A percentile compares a stretch with the other conserved stretches of the same genome.
phyloP scores from a whole-genome alignment of 2,113 vertebrate genomes.

The Ageneiosus marmoratus region DNA sequence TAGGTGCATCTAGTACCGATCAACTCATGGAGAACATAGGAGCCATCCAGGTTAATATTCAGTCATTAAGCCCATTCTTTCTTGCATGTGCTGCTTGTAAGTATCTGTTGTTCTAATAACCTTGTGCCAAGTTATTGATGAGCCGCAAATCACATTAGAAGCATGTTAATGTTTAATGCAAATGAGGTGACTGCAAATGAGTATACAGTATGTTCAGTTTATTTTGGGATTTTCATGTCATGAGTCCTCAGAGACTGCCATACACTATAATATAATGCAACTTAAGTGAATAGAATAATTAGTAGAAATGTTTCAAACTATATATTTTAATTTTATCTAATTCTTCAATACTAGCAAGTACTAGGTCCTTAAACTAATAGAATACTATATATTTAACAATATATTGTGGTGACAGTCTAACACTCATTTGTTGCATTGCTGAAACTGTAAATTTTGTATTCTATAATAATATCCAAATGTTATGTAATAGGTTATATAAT shows the following conservation, averaged over 20 bases:
- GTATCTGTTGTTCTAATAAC: background rate
- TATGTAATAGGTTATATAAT: background rate
- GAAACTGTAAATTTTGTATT: background rate
- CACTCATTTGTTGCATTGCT: background rate
- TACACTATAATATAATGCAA: background rate
- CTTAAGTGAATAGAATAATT: background rate
- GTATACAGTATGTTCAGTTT: background rate
- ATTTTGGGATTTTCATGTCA: background rate
- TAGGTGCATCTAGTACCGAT: conserved; percentile 83
- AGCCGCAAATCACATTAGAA: conserved; percentile 4
- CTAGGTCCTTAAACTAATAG: background rate
- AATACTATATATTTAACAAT: background rate
- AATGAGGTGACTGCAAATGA: background rate
- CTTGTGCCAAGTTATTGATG: background rate
- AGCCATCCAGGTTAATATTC: conserved; percentile 80
- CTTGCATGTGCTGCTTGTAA: background rate
- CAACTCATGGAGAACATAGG: conserved; percentile 89
- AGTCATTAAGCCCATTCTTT: background rate
- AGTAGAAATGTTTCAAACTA: background rate
- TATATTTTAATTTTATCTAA: background rate
- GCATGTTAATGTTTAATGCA: conserved; percentile 16
- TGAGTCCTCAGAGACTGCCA: background rate
- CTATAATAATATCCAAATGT: background rate
- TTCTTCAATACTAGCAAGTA: background rate
- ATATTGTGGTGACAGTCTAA: background rate